phyloP scores from a whole-genome alignment of 2,113 vertebrate genomes.

The Thalassarche chlororhynchos region DNA sequence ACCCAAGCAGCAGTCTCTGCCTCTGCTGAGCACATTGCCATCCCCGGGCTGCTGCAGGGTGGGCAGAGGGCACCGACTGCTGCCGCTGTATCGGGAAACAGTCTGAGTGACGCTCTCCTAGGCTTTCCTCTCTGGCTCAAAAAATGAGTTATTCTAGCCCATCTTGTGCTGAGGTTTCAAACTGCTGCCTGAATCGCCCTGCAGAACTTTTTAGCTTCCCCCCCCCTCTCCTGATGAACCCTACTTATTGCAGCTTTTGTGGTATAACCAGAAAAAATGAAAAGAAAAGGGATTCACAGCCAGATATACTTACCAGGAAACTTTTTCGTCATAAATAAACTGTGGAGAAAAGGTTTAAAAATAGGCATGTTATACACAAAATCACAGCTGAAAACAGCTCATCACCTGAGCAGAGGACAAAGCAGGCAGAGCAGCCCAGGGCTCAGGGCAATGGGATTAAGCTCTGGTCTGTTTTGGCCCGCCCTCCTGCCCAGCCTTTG shows the following conservation, averaged over 20 bases:
- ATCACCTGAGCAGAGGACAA: neutral
- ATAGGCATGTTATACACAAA: slow-evolving; percentile 27
- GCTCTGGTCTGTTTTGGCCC: neutral
- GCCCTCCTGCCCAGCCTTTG: neutral
- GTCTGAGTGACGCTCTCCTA: accelerated
- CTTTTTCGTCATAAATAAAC: slow-evolving; percentile 98
- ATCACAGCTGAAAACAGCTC: neutral
- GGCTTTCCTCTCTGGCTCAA: neutral
- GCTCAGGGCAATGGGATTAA: neutral
- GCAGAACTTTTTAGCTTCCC: neutral
- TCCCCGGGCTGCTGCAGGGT: neutral
- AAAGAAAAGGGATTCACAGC: neutral
- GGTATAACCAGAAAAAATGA: neutral
- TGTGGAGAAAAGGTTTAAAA: slow-evolving; percentile 65
- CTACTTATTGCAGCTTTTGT: neutral
- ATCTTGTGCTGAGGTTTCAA: neutral
- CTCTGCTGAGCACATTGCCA: neutral
- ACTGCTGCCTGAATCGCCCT: neutral
- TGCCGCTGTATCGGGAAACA: accelerated
- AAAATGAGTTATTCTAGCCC: neutral
- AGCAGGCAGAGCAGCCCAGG: neutral
- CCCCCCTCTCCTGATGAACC: neutral
- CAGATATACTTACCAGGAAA: slow-evolving; percentile 87
- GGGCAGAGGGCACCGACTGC: neutral
- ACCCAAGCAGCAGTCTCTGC: neutral